A percentile compares a stretch with the other conserved stretches of the same genome.
Conservation (phyloP, 2,888 invertebrate species). For the Xestia c-nigrum region DNA sequence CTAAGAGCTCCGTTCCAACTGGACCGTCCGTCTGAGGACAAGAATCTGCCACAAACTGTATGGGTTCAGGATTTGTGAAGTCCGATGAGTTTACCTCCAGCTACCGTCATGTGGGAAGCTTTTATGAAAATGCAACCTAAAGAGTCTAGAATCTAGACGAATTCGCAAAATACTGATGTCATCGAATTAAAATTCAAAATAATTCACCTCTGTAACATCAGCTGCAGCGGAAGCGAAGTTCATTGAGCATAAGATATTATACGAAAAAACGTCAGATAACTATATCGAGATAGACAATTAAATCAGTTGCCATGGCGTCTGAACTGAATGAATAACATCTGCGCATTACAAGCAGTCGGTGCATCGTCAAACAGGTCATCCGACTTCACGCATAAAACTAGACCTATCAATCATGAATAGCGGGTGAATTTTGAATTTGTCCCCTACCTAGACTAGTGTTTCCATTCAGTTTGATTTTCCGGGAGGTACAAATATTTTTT, state of each 20-base stretch:
- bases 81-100: not conserved
- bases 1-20: not conserved
- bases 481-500: not conserved
- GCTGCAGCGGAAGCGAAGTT: constrained; percentile 62
- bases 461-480: not conserved
- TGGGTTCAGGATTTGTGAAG: not conserved
- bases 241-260: constrained; percentile 55
- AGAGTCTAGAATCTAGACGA: not conserved
- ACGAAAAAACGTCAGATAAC: constrained; percentile 31
- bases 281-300: constrained; percentile 57
- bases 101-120: not conserved
- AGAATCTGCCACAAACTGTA: not conserved
- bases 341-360: constrained; percentile 82
- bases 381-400: constrained; percentile 75
- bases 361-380: constrained; percentile 87
- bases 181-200: constrained; percentile 21
- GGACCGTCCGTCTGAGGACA: not conserved
- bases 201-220: constrained; percentile 50
- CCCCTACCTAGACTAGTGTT: constrained; percentile 41
- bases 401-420: constrained; percentile 81
- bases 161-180: constrained; percentile 6
- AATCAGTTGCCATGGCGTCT: constrained; percentile 78
- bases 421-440: constrained; percentile 74
- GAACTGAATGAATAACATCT: constrained; percentile 80
- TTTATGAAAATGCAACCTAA: constrained; percentile 17